Percentiles rank a stretch among this genome's conserved stretches.
These are phyloP conservation scores for Acanthurus lineatus DNA, from an alignment of 2,797 vertebrate species.

Conservation along the genomic window DNA sequence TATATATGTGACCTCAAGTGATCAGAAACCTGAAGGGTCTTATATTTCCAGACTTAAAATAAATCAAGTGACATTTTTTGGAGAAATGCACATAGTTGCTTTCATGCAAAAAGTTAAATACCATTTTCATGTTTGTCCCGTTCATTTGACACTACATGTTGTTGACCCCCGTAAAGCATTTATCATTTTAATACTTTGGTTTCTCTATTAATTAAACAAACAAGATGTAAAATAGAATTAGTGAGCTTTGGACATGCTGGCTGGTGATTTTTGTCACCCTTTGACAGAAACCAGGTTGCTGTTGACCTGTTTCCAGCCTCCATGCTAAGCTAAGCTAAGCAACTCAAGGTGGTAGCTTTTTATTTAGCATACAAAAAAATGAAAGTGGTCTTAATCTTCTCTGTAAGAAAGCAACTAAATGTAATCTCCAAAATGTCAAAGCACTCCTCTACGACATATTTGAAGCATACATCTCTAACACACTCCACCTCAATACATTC, in stretches of 20 bases:
- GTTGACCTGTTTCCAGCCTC: neutral
- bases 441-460: neutral
- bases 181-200: neutral
- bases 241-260: neutral
- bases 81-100: neutral
- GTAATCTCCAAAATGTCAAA: slow-evolving; percentile 3
- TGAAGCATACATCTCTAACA: neutral
- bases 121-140: neutral
- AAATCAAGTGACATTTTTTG: slow-evolving; percentile 7
- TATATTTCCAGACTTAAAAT: slow-evolving; percentile 5
- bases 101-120: neutral
- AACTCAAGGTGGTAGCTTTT: slow-evolving; percentile 2
- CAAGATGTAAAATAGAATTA: neutral
- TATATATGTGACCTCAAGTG: slow-evolving; percentile 33
- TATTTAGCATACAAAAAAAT: neutral
- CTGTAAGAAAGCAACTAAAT: neutral
- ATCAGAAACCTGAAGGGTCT: slow-evolving; percentile 21
- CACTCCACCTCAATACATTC: slow-evolving; percentile 21
- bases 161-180: neutral
- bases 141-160: neutral
- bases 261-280: neutral
- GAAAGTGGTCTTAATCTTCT: slow-evolving; percentile 2
- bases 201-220: neutral
- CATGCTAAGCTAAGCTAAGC: neutral
- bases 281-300: neutral